phyloP scores from a whole-genome alignment of 2,888 invertebrate species.

The Erebia aethiops region DNA sequence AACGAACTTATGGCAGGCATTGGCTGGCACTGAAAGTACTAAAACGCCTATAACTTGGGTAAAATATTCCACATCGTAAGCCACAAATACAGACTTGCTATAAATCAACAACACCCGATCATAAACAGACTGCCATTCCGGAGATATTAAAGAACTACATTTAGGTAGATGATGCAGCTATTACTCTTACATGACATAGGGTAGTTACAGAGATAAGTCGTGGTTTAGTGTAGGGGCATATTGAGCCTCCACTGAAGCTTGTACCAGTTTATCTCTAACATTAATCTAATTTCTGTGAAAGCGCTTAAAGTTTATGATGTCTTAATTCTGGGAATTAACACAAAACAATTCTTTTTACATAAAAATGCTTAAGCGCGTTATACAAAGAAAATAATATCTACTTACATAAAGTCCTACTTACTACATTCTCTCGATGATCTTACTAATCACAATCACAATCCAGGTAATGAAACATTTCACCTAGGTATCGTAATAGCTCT shows the following conservation, averaged over 20 bases:
- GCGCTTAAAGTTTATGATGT: constrained; percentile 63
- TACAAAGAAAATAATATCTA: constrained; percentile 25
- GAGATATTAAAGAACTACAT: constrained; percentile 1
- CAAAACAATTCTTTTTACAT: constrained; percentile 44
- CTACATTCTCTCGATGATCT: background rate
- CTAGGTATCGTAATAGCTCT: background rate
- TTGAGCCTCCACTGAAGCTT: constrained; percentile 23
- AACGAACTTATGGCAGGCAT: constrained; percentile 60
- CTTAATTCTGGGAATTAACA: constrained; percentile 62
- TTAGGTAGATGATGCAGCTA: background rate
- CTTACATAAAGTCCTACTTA: background rate
- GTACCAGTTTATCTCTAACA: constrained; percentile 61
- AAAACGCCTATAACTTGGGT: constrained; percentile 59
- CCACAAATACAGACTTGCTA: constrained; percentile 61
- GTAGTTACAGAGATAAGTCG: constrained; percentile 3
- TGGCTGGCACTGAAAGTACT: constrained; percentile 61
- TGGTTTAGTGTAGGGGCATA: background rate
- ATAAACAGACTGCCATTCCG: constrained; percentile 13
- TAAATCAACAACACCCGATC: constrained; percentile 54
- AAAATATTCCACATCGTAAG: constrained; percentile 61
- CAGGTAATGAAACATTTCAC: background rate
- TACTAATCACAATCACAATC: background rate
- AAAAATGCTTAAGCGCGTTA: constrained; percentile 35
- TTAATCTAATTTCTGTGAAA: constrained; percentile 76
- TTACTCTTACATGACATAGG: background rate